phyloP scores from a whole-genome alignment of 2,888 invertebrate species.

The Volucella zonaria region DNA sequence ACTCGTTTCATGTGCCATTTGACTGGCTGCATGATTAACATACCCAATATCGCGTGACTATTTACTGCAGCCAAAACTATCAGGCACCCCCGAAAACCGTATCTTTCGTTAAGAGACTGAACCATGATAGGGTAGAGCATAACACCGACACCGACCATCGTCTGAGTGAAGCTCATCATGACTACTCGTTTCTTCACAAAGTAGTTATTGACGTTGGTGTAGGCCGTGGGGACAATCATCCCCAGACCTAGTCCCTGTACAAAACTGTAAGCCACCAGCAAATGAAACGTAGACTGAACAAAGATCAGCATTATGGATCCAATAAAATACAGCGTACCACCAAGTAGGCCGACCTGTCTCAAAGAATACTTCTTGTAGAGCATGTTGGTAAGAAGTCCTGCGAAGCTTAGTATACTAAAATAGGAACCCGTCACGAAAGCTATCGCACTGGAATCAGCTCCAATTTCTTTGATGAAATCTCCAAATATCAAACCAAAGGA shows the following conservation, averaged over 20 bases:
- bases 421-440: conserved; percentile 89
- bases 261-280: conserved; percentile 87
- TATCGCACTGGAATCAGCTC: conserved; percentile 87
- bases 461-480: conserved; percentile 86
- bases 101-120: conserved; percentile 85
- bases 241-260: conserved; percentile 89
- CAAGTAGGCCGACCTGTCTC: conserved; percentile 87
- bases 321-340: conserved; percentile 85
- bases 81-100: conserved; percentile 89
- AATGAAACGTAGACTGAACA: conserved; percentile 85
- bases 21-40: conserved; percentile 89
- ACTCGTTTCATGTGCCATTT: conserved; percentile 87
- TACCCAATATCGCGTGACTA: conserved; percentile 87
- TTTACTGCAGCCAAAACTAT: conserved; percentile 87
- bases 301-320: conserved; percentile 87
- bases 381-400: conserved; percentile 87
- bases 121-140: conserved; percentile 88
- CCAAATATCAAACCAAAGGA: conserved; percentile 89
- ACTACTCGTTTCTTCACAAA: conserved; percentile 87
- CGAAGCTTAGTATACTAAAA: conserved; percentile 83
- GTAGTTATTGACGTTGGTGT: conserved; percentile 89
- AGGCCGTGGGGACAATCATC: conserved; percentile 88
- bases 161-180: conserved; percentile 89
- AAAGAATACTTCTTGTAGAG: conserved; percentile 87
- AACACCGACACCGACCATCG: conserved; percentile 87